Conservation (phyloP, 2,888 invertebrate species). For the Erebia aethiops region DNA sequence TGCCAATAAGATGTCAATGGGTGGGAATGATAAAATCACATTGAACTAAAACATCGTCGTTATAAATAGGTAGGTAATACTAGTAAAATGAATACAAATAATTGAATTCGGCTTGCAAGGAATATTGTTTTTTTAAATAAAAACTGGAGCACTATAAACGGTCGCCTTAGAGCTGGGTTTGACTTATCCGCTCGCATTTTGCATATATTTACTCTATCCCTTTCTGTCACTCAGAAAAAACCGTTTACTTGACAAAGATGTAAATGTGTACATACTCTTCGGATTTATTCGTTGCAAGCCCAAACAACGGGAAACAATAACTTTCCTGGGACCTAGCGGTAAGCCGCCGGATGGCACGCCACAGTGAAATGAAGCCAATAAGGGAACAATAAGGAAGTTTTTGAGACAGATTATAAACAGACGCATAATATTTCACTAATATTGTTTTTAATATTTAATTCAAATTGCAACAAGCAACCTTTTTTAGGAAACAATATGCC, state of each 20-base stretch:
- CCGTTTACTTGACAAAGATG: background rate
- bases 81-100: conserved; percentile 13
- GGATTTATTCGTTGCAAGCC: conserved; percentile 23
- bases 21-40: conserved; percentile 54
- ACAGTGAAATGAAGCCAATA: conserved; percentile 39
- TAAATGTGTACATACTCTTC: background rate
- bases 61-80: conserved; percentile 19
- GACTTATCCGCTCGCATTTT: no score
- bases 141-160: background rate
- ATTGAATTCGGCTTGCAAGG: conserved; percentile 16
- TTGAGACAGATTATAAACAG: conserved; percentile 26
- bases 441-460: background rate
- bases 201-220: background rate
- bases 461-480: background rate
- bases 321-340: conserved; percentile 40
- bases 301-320: conserved; percentile 20
- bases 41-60: conserved; percentile 32
- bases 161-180: background rate
- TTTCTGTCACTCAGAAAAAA: background rate
- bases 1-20: conserved; percentile 53
- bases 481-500: conserved; percentile 21
- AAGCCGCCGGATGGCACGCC: conserved; percentile 45
- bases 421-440: conserved; percentile 21
- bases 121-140: background rate
- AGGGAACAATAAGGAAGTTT: conserved; percentile 24